These are phyloP conservation scores for Patella caerulea DNA, from an alignment of 2,888 invertebrate species.

Conservation along the genomic window DNA sequence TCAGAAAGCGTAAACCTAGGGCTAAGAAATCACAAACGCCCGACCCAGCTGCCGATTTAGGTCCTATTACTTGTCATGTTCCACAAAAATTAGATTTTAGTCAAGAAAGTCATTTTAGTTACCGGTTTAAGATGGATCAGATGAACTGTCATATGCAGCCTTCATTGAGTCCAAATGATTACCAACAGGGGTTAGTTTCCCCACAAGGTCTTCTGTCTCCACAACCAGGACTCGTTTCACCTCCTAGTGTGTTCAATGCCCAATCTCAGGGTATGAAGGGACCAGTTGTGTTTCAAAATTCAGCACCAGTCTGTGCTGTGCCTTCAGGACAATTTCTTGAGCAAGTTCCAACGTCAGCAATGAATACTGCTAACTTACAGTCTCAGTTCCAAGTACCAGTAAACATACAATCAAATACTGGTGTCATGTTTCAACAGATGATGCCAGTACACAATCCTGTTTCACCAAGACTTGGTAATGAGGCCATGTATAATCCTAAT, in stretches of 20 bases:
- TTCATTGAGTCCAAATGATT: conserved; percentile 10
- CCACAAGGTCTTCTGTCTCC: conserved; percentile 10
- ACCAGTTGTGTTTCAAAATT: conserved; percentile 11
- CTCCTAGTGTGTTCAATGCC: neutral
- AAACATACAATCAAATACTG: conserved; percentile 22
- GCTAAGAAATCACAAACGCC: conserved; percentile 26
- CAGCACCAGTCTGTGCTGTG: neutral
- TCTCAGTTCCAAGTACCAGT: conserved; percentile 24
- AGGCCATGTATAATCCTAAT: conserved; percentile 19
- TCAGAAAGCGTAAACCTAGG: conserved; percentile 3
- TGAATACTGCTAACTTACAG: conserved; percentile 11
- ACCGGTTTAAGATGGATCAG: conserved; percentile 10
- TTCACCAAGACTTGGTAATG: conserved; percentile 17
- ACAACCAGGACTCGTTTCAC: neutral
- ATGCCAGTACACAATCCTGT: conserved; percentile 25
- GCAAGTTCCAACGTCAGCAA: neutral
- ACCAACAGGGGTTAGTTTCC: conserved; percentile 21
- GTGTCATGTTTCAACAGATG: conserved; percentile 24
- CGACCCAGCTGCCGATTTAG: conserved; percentile 36
- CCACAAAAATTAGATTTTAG: conserved; percentile 42
- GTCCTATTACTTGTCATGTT: conserved; percentile 40
- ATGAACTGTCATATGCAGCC: conserved; percentile 13
- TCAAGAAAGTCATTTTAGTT: conserved; percentile 19
- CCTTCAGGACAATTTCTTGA: conserved; percentile 8
- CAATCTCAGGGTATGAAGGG: conserved; percentile 2